Conservation (phyloP, 2,797 vertebrate species). For the Neosilurus mollespiculum region DNA sequence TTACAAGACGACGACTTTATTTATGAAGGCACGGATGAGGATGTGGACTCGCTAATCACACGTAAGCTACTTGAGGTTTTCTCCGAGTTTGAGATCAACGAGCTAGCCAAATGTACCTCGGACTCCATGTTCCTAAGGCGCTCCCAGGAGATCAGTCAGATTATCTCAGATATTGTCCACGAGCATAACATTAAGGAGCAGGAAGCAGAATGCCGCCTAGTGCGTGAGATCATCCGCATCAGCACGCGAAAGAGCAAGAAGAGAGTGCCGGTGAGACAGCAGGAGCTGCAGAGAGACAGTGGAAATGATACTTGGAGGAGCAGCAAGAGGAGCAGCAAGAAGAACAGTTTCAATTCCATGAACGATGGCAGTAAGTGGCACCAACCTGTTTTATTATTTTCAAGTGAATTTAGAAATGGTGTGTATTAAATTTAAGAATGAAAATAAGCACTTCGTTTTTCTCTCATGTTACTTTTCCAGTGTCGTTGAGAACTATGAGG, state of each 20-base stretch:
- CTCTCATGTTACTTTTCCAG: neutral
- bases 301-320: slow-evolving; percentile 91
- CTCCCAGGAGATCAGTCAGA: slow-evolving; percentile 90
- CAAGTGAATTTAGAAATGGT: neutral
- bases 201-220: slow-evolving; percentile 90
- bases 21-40: slow-evolving; percentile 76
- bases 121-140: slow-evolving; percentile 93
- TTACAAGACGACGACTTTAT: slow-evolving; percentile 78
- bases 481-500: neutral
- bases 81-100: slow-evolving; percentile 94
- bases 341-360: slow-evolving; percentile 70
- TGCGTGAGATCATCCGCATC: slow-evolving; percentile 93
- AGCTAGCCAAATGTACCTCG: slow-evolving; percentile 90
- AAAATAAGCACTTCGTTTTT: neutral
- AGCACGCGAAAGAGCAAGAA: slow-evolving; percentile 86
- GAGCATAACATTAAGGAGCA: slow-evolving; percentile 92
- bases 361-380: slow-evolving; percentile 84
- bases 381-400: neutral
- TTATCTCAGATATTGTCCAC: slow-evolving; percentile 92
- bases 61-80: slow-evolving; percentile 93
- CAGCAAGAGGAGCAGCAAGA: slow-evolving; percentile 59
- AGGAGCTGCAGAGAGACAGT: slow-evolving; percentile 80
- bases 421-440: neutral
- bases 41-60: slow-evolving; percentile 88
- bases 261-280: slow-evolving; percentile 47